Evolutionary conservation across 2,888 invertebrate species (phyloP), one percentile per base, ranked within the genome.

Genomic region (Brachypalpus laphriformis): DNA sequence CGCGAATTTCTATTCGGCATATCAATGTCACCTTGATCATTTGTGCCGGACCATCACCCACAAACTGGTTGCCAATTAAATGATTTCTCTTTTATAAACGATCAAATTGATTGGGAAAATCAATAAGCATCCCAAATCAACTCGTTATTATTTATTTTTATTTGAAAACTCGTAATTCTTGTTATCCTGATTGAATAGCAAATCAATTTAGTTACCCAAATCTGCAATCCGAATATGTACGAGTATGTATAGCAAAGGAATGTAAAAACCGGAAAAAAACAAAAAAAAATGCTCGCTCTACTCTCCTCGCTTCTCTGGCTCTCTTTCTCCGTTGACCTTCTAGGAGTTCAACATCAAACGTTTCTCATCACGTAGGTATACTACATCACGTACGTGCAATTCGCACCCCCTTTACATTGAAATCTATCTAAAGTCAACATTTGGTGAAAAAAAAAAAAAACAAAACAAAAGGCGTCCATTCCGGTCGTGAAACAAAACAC

Each of bases 401-500:
- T 68, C 56, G 45, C 78, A 74, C 72, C 59, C 71, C 77, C 66
- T 77, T 78, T 77, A 59, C 56, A 57, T 74, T 78, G 63, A 78
- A 70, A 56, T 83, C 49, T 42, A 74, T 68, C 78, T 77, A 72
- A 78, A 74, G 72, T 83, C 31, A 74, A 82, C 59, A 77, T 65
- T 57, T 16, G 40, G n/a, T n/a, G n/a, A n/a, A n/a, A n/a, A n/a
- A n/a, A n/a, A n/a, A 34, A 31, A 47, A 54, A 9, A 25, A 45
- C 78, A 49, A 9, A 83, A 78, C 83, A 83, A n/a, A n/a, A n/a
- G n/a, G n/a, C 83, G 83, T 83, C 74, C 83, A 5, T 25, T 25
- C 5, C 25, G 25, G 2, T 25, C n/a, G n/a, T n/a, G n/a, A n/a
- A n/a, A n/a, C n/a, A n/a, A n/a, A n/a, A n/a, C n/a, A 78, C 82